Evolutionary conservation across 2,113 vertebrate species (phyloP), one percentile per base, ranked within the genome.

Genomic region (Gymnorhina tibicen): DNA sequence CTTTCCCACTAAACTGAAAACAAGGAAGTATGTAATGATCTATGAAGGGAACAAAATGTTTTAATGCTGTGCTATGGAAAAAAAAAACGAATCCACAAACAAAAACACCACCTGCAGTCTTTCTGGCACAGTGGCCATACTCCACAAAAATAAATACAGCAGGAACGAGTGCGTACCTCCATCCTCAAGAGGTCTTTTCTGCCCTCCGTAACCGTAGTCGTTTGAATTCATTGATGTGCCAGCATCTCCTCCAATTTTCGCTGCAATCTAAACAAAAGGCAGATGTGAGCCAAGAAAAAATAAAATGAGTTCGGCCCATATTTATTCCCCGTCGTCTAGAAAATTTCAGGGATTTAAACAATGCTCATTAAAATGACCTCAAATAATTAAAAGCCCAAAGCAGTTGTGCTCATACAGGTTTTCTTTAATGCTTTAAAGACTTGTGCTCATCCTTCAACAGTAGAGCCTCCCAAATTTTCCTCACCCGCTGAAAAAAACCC

Each of bases 181-280:
- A 97, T 99, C 99, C 98, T 99, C 99, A 94, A 99, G 98, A 95
- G 99, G 99, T 97, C 99, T 99, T 98, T 99, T 99, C 97, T 99
- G 99, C 95, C 99, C 99, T 88, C 99, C 98, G 93, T 99, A 99
- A 96, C 98, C 98, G 95, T 99, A 99, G 74, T 99, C 99, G 83
- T 98, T 99, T 55, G 98, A 97, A 84, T 98, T 98, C 91, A 99
- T 98, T 78, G 99, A 98, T 50, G 98, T 98, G 37, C 99, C 99
- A 94, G 98, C 97, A 97, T 99, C 99, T 35, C 99, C 99, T 62
- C 99, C 99, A 80, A 99, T 99, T 98, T 99, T 99, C 74, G 99
- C 99, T 96, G 99, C 99, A 76, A 99, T 99, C 99, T 99, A 96
- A 69, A 97, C 96, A 67, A 56, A 85, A 83, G 66, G 49, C 14